These are phyloP conservation scores for Brachynemurus nebulosus DNA, from an alignment of 2,888 invertebrate genomes.

Conservation along the genomic window DNA sequence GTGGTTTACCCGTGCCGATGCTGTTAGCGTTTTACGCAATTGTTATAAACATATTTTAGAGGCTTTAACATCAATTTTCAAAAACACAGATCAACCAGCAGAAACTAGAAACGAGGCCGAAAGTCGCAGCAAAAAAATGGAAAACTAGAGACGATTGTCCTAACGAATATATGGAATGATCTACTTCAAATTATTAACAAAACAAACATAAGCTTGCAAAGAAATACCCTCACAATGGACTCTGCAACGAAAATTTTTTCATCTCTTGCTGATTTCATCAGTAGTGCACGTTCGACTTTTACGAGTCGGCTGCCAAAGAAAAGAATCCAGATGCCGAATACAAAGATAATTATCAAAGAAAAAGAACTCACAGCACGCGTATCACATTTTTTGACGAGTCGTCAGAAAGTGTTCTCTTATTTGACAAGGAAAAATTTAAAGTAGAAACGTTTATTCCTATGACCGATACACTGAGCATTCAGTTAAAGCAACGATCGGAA, in stretches of 20 bases:
- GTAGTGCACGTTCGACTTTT: slow-evolving; percentile 10
- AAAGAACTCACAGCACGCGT: slow-evolving; percentile 17
- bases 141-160: no score
- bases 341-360: slow-evolving; percentile 9
- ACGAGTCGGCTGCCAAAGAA: slow-evolving; percentile 11
- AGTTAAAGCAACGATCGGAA: not conserved
- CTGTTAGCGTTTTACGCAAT: not conserved
- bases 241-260: slow-evolving; percentile 12
- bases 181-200: slow-evolving; percentile 19
- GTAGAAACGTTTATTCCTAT: slow-evolving; percentile 15
- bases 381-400: slow-evolving; percentile 13
- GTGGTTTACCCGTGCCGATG: not conserved
- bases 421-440: slow-evolving; percentile 12
- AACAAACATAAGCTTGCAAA: slow-evolving; percentile 17
- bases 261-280: slow-evolving; percentile 10
- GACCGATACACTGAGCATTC: slow-evolving; percentile 14
- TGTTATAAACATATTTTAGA: not conserved
- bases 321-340: slow-evolving; percentile 11
- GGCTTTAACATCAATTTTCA: not conserved
- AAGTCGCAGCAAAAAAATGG: not conserved
- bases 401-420: slow-evolving; percentile 9
- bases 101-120: not conserved
- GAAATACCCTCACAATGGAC: slow-evolving; percentile 12
- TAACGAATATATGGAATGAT: slow-evolving; percentile 19
- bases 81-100: not conserved